Conservation (phyloP, 2,888 invertebrate genomes). For the Standfussiana lucernea region DNA sequence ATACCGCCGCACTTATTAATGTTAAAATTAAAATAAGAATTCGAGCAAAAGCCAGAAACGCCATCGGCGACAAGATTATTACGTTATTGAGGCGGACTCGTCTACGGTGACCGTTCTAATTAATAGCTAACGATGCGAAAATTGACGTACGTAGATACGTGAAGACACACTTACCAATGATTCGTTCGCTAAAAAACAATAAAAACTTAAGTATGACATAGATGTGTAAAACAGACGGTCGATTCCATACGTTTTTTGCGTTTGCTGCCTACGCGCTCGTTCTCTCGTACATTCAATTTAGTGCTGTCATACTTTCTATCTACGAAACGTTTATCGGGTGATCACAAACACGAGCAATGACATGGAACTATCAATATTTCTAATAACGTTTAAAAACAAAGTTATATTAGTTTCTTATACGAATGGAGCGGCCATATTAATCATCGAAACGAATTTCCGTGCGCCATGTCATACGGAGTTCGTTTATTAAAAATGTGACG, state of each 20-base stretch:
- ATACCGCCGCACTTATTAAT: conserved; percentile 83
- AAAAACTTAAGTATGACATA: conserved; percentile 62
- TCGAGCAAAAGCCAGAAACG: conserved; percentile 79
- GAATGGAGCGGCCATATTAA: conserved; percentile 88
- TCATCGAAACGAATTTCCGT: conserved; percentile 90
- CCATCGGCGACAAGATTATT: conserved; percentile 87
- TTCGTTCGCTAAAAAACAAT: conserved; percentile 63
- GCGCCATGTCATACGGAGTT: conserved; percentile 89
- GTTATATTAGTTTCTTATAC: conserved; percentile 87
- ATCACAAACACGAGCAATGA: conserved; percentile 89
- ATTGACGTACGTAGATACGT: conserved; percentile 68
- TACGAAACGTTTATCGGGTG: conserved; percentile 86
- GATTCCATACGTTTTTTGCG: conserved; percentile 77
- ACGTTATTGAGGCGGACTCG: conserved; percentile 80
- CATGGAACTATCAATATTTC: conserved; percentile 91
- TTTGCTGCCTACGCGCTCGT: conserved; percentile 80
- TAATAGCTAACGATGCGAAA: conserved; percentile 80
- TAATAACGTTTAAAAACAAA: conserved; percentile 90
- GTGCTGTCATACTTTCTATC: conserved; percentile 88
- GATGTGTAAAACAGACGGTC: conserved; percentile 77
- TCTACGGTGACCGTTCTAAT: conserved; percentile 78
- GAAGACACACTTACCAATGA: conserved; percentile 49
- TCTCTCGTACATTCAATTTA: conserved; percentile 84
- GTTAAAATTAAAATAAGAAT: conserved; percentile 86
- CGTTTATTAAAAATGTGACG: conserved; percentile 91